Base-by-base conservation (phyloP, 2,797 vertebrate genomes). In the Rhabdophis nuchalis region DNA sequence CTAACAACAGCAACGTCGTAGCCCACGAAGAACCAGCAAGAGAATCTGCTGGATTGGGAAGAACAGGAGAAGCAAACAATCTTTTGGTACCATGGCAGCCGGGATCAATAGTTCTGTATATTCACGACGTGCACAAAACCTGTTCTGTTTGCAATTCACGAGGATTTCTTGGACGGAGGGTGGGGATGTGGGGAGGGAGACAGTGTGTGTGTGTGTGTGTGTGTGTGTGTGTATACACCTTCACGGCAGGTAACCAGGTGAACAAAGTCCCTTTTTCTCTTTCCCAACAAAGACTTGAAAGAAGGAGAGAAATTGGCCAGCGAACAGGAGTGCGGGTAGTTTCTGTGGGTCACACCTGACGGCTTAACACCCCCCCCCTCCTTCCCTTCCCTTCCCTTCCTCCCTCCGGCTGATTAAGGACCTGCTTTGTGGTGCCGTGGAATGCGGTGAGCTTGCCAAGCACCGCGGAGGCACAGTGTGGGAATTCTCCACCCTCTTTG, bases 401-500 rank as follows among this genome's bases (percentile, higher is more conserved):
- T 41, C n/a, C 20, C 90, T 56, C 29, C 86, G 95, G 97, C 95
- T 64, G 61, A 77, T 97, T 96, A 91, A 93, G 94, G 98, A 98
- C 98, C 98, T 98, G 98, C 97, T 97, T 61, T 86, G 91, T 85
- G 10, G 94, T 91, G 95, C 96, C 85, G 88, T 77, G 92, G 91
- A 90, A 95, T 96, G 96, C 97, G 96, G 32, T 11, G 93, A 98
- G 97, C 96, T 97, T 97, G 90, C 95, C 94, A 77, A 96, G 98
- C 97, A 98, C 95, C 97, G 97, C 94, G 97, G 96, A 96, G 96
- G 94, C 97, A 97, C 95, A 97, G 97, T 98, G 98, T 98, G 98
- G 98, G 98, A 98, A 98, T 95, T 98, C 98, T 98, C 98, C 98
- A 97, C 98, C 98, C 98, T 90, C 96, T 97, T 96, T 93, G 94